Conservation (phyloP, 2,888 invertebrate genomes). For the Mactromeris polynyma region DNA sequence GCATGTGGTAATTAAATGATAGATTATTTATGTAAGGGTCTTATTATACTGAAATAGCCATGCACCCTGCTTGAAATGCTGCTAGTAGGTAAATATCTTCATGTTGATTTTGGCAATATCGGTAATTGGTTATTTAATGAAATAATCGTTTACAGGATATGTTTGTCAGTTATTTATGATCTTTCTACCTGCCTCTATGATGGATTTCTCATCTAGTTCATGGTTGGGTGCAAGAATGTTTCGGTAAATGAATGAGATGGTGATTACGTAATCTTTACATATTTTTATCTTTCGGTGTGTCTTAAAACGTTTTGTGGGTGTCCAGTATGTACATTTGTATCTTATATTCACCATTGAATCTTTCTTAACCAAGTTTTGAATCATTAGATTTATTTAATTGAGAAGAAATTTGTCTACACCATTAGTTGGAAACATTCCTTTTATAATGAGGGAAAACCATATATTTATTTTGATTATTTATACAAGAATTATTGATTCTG, state of each 20-base stretch:
- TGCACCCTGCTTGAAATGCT: background rate
- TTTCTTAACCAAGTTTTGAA: too few species aligned
- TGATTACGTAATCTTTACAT: too few species aligned
- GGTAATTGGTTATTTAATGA: conserved; percentile 5
- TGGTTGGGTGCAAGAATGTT: background rate
- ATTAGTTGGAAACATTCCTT: too few species aligned
- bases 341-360: too few species aligned
- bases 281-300: too few species aligned
- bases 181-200: background rate
- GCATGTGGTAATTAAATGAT: conserved; percentile 1
- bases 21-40: conserved; percentile 4
- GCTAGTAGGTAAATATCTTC: background rate
- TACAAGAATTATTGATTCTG: too few species aligned
- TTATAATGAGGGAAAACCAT: too few species aligned
- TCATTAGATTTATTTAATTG: too few species aligned
- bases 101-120: conserved; percentile 12
- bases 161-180: background rate
- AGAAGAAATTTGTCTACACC: too few species aligned
- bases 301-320: too few species aligned
- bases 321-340: too few species aligned
- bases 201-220: background rate
- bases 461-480: too few species aligned
- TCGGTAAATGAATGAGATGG: background rate
- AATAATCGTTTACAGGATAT: background rate
- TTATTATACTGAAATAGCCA: background rate